Base-by-base conservation (phyloP, 2,888 invertebrate genomes). In the Philopedon plagiatum region DNA sequence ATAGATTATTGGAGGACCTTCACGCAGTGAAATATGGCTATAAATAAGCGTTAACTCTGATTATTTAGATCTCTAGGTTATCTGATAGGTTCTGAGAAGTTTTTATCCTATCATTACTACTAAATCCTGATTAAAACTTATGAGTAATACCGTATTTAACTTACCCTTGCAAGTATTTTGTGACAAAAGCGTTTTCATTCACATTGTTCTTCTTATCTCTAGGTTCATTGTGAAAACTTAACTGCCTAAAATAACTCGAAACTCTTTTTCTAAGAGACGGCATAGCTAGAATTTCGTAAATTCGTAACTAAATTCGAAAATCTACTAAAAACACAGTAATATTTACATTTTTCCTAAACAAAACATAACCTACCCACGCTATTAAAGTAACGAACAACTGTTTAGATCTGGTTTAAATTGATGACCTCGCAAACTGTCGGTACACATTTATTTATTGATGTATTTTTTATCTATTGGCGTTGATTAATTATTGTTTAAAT, bases 101-200 rank as follows among this genome's bases (percentile, higher is more conserved):
- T n/a, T n/a, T n/a, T n/a, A n/a, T n/a, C n/a, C n/a, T n/a, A n/a
- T n/a, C n/a, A n/a, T n/a, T n/a, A n/a, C n/a, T n/a, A n/a, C n/a
- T n/a, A n/a, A n/a, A n/a, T n/a, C n/a, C n/a, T n/a, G n/a, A n/a
- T n/a, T n/a, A n/a, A n/a, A n/a, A n/a, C n/a, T n/a, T n/a, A n/a
- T n/a, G n/a, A n/a, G n/a, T n/a, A n/a, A n/a, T n/a, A n/a, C n/a
- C n/a, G n/a, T n/a, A n/a, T n/a, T n/a, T n/a, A n/a, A 81, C 86
- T 87, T 86, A 92, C 91, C 92, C 92, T 84, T 90, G 90, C 63
- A 92, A 85, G 81, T 92, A 92, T 83, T 91, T 90, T 44, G 90
- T 91, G 75, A 92, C 90, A 81, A 92, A 92, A 80, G 90, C 90
- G 73, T 90, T 90, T 78, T 89, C 88, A 73, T 87, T 87, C 18